Percentiles rank a stretch among this genome's conserved stretches.
phyloP scores from a whole-genome alignment of 2,113 vertebrate genomes.

The Corythornis cristatus region DNA sequence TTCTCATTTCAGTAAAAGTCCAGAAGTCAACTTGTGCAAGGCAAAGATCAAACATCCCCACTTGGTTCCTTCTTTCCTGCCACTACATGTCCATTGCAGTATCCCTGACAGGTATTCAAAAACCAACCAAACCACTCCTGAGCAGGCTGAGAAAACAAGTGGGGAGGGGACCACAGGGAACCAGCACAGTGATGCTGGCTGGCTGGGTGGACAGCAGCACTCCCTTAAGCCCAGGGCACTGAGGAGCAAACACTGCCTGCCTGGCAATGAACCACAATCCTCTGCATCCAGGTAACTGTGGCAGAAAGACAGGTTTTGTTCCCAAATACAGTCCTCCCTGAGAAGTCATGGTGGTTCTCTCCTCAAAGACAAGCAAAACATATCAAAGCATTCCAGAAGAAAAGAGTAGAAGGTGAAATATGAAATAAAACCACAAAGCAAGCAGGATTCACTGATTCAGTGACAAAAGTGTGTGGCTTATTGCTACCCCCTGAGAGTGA shows the following conservation, averaged over 20 bases:
- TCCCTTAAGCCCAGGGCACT: neutral
- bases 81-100: neutral
- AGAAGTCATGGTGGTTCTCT: neutral
- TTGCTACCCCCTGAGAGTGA: neutral
- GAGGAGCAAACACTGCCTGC: neutral
- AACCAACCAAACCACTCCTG: neutral
- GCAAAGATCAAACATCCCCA: neutral
- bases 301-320: neutral
- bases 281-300: neutral
- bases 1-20: neutral
- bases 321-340: neutral
- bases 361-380: neutral
- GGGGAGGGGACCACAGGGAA: neutral
- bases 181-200: neutral
- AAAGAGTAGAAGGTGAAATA: neutral
- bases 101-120: neutral
- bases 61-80: neutral
- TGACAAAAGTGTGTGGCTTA: neutral
- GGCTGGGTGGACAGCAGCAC: neutral
- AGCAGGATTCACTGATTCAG: neutral
- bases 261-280: neutral
- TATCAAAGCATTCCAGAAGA: neutral
- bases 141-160: neutral
- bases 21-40: neutral
- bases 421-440: conserved; percentile 12